These are phyloP conservation scores for Hyperopisus bebe DNA, from an alignment of 2,113 vertebrate species.

Conservation along the genomic window DNA sequence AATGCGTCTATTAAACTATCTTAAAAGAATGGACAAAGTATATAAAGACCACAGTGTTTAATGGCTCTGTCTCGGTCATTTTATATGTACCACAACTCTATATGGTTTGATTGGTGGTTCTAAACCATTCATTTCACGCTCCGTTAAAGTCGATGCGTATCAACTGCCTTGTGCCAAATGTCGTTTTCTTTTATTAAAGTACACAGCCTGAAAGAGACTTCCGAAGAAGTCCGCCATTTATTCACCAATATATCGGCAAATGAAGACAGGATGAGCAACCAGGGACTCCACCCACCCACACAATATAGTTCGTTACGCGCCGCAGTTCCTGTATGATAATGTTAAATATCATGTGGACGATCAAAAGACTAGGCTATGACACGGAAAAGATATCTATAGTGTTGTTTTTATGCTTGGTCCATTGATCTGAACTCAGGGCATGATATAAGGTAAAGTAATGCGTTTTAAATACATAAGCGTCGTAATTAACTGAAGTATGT, in stretches of 20 bases:
- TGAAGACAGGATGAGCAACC: neutral
- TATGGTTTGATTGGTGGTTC: neutral
- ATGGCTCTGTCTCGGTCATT: neutral
- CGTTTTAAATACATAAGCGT: neutral
- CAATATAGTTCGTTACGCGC: neutral
- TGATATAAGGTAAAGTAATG: conserved; percentile 5
- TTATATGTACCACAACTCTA: neutral
- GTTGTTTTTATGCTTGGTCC: neutral
- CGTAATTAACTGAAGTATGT: neutral
- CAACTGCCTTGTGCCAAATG: neutral
- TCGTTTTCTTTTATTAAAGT: neutral
- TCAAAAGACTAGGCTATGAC: neutral
- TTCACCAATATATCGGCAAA: neutral
- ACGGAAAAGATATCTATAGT: neutral
- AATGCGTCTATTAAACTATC: neutral
- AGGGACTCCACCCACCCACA: conserved; percentile 6
- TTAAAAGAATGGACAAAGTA: neutral
- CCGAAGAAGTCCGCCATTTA: neutral
- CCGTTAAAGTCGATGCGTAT: neutral
- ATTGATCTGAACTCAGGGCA: neutral
- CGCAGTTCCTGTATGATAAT: neutral
- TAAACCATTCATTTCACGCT: neutral
- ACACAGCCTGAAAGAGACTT: neutral
- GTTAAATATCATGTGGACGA: neutral
- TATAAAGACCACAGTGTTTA: neutral